Evolutionary conservation across 2,113 vertebrate genomes (phyloP).

Genomic region (Zosterops hypoxanthus): DNA sequence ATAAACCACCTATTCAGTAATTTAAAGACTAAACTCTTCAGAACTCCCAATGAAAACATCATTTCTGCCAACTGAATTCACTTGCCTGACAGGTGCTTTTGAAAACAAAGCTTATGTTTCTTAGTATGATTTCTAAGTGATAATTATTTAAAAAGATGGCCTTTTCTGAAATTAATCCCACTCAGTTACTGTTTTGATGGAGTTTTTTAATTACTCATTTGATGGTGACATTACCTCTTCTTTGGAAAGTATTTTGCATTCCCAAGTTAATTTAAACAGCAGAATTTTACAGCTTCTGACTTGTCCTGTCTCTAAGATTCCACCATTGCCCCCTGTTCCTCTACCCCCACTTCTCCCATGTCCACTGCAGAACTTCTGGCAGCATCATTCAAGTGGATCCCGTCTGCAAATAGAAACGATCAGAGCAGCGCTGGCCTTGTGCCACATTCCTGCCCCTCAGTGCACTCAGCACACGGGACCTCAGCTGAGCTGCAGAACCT

Average conservation of each 20-base stretch:
- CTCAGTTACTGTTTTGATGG: not conserved
- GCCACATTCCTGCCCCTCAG: conserved; percentile 76
- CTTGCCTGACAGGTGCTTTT: not conserved
- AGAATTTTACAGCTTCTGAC: not conserved
- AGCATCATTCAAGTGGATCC: conserved; percentile 74
- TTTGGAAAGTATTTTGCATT: not conserved
- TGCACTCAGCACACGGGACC: conserved; percentile 74
- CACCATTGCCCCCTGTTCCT: not conserved
- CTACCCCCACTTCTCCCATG: not conserved
- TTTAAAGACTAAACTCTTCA: not conserved
- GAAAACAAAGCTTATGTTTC: not conserved
- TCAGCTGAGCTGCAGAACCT: conserved; percentile 58
- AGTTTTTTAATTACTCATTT: not conserved
- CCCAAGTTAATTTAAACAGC: not conserved
- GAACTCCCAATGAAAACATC: not conserved
- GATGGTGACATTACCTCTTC: not conserved
- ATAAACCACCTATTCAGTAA: not conserved
- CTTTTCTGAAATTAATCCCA: not conserved
- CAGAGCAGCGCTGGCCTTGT: conserved; percentile 57
- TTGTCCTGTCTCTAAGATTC: not conserved
- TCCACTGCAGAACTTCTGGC: conserved; percentile 21
- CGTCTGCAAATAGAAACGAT: conserved; percentile 75
- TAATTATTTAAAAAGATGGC: not conserved
- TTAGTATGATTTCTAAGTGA: not conserved
- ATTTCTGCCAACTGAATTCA: not conserved